phyloP scores from a whole-genome alignment of 2,113 vertebrate species.

The Gadus macrocephalus region DNA sequence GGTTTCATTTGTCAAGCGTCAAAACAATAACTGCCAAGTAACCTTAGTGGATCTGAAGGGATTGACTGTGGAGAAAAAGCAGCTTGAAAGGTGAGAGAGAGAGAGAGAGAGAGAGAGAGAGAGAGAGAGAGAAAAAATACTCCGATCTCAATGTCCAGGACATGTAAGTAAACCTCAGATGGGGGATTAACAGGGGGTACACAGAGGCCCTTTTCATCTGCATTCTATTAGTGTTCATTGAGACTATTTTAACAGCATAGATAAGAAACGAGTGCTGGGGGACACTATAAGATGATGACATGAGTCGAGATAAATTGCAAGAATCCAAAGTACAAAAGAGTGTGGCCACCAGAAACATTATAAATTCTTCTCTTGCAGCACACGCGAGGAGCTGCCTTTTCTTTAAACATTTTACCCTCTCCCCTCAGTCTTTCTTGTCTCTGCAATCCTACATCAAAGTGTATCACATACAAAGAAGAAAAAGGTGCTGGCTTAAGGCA shows the following conservation, averaged over 20 bases:
- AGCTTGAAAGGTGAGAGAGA: not conserved
- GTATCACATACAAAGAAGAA: slow-evolving; percentile 31
- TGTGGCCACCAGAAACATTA: slow-evolving; percentile 23
- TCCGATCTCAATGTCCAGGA: too few relatives aligned
- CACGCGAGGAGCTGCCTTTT: slow-evolving; percentile 11
- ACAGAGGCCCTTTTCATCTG: too few relatives aligned
- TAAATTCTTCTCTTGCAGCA: slow-evolving; percentile 27
- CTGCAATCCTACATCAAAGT: slow-evolving; percentile 19
- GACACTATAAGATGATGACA: slow-evolving; percentile 47
- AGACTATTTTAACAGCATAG: not conserved
- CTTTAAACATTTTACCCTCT: slow-evolving; percentile 12
- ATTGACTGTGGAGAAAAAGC: not conserved
- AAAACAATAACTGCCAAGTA: slow-evolving; percentile 5
- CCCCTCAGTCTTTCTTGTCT: slow-evolving; percentile 8
- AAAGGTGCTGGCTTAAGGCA: slow-evolving; percentile 32
- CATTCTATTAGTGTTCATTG: too few relatives aligned
- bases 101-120: not conserved
- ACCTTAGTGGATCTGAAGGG: slow-evolving; percentile 13
- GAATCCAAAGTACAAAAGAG: slow-evolving; percentile 14
- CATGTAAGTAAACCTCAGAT: too few relatives aligned
- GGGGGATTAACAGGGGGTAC: too few relatives aligned
- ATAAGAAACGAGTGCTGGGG: slow-evolving; percentile 1
- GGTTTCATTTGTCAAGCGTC: slow-evolving; percentile 19
- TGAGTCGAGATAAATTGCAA: slow-evolving; percentile 29
- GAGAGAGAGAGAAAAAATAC: not conserved